These are phyloP conservation scores for Pomacea maculata DNA, from an alignment of 1,140 invertebrate species.

Conservation along the genomic window DNA sequence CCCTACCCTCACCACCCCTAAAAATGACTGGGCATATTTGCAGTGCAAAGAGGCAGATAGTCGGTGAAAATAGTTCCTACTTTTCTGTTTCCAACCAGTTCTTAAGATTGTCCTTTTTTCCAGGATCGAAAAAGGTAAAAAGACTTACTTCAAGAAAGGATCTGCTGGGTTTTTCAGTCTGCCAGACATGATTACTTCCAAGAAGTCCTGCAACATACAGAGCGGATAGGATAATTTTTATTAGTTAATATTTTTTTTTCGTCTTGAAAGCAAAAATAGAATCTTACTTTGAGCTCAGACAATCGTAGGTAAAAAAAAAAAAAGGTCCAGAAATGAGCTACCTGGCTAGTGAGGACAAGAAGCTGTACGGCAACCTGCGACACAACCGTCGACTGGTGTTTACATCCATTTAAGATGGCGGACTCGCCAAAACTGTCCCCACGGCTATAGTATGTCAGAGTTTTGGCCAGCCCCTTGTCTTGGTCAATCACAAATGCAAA, in stretches of 20 bases:
- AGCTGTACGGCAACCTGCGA: constrained; percentile 56
- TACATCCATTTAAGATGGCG: constrained; percentile 49
- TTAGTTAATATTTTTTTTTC: too few species aligned
- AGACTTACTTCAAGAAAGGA: constrained; percentile 50
- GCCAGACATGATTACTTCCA: constrained; percentile 58
- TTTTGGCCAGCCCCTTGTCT: constrained; percentile 37
- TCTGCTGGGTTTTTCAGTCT: constrained; percentile 49
- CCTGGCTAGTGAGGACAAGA: constrained; percentile 49
- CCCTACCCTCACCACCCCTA: too few species aligned
- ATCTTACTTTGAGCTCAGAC: too few species aligned
- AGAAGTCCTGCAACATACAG: constrained; percentile 47
- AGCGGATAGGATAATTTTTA: too few species aligned
- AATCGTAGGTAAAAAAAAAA: too few species aligned
- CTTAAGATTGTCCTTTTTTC: too few species aligned
- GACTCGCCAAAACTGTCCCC: constrained; percentile 60
- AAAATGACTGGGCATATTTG: too few species aligned
- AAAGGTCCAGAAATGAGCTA: constrained; percentile 10
- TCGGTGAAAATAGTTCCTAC: too few species aligned
- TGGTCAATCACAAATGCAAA: constrained; percentile 49
- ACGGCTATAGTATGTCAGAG: constrained; percentile 44
- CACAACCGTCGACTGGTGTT: constrained; percentile 52
- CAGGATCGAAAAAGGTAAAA: neutral
- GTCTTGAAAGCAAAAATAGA: too few species aligned
- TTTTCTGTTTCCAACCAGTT: too few species aligned
- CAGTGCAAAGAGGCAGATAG: too few species aligned